Evolutionary conservation across 1,140 invertebrate genomes (phyloP).

Genomic region (Calephelis nemesis): DNA sequence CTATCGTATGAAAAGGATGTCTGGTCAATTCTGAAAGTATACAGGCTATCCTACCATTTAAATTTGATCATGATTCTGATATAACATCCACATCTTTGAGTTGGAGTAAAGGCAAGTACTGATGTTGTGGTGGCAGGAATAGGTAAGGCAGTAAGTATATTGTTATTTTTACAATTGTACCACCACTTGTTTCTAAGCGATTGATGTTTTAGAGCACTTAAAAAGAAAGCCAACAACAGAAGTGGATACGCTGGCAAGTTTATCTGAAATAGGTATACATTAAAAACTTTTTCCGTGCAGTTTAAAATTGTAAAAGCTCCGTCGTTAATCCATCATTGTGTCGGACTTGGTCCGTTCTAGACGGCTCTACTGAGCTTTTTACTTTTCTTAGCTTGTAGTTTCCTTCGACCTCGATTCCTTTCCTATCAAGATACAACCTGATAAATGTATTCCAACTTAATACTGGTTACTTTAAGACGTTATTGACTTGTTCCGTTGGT

Average conservation of each 20-base stretch:
- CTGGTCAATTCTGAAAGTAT: neutral
- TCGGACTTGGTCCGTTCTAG: slow-evolving; percentile 3
- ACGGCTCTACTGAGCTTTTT: slow-evolving; percentile 2
- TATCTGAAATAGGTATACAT: slow-evolving; percentile 8
- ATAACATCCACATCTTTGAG: too few species aligned
- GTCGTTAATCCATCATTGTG: slow-evolving; percentile 16
- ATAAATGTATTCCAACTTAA: slow-evolving; percentile 2
- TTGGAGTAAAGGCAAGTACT: too few species aligned
- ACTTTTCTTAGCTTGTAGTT: slow-evolving; percentile 9
- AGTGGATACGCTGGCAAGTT: neutral
- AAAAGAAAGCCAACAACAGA: neutral
- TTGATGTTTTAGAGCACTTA: neutral
- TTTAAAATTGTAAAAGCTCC: slow-evolving; percentile 10
- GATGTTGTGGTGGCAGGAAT: too few species aligned
- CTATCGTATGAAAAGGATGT: too few species aligned
- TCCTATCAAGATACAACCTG: slow-evolving; percentile 12
- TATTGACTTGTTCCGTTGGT: too few species aligned
- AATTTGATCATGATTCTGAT: too few species aligned
- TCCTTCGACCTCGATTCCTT: slow-evolving; percentile 9
- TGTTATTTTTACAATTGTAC: neutral
- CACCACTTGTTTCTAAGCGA: too few species aligned
- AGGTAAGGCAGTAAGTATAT: neutral
- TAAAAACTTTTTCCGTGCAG: slow-evolving; percentile 9
- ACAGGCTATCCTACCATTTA: neutral
- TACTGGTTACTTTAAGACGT: too few species aligned